Base-by-base conservation (phyloP, 2,888 invertebrate species). In the Microctonus brassicae region DNA sequence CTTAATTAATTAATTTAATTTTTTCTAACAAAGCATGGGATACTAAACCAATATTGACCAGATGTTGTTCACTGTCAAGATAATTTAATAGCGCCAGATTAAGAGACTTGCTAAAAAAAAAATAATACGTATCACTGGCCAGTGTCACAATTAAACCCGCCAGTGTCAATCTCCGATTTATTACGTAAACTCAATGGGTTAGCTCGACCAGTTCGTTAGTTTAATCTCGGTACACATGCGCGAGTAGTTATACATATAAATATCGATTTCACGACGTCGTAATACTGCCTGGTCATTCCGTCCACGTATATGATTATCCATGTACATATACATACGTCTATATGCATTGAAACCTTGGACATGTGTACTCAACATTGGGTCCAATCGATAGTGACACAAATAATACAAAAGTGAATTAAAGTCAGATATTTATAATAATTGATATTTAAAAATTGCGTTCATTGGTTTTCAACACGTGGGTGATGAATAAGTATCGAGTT, bases 331-430 rank as follows among this genome's bases (percentile, higher is more conserved):
- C 20, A 11, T 22, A 13, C 29, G 34, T 68, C 36, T 6, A 72
- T 73, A 73, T 73, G 73, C 22, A 72, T 52, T 68, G 39, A 74
- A 75, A 74, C 72, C 74, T 76, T 76, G 73, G 67, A 72, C 73
- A 67, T 72, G 75, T 73, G 73, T 20, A 72, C 69, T 72, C 53
- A 61, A 33, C n/a, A 39, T 42, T 72, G 58, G 52, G 64, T 57
- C 72, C 65, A 76, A 77, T 77, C 77, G 72, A 77, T 77, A 76
- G 47, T 39, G 17, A 47, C 17, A 47, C 72, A 64, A 69, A 73
- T 70, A 69, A 74, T 70, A 63, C 42, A 42, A 36, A 39, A 42
- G 20, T 62, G 6, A 20, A 47, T 47, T 47, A n/a, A 47, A n/a
- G 17, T 17, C 9, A 17, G 17, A 6, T 34, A 60, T 33, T 34